Conservation (phyloP, 2,888 invertebrate genomes). For the Eumerus sabulonum region DNA sequence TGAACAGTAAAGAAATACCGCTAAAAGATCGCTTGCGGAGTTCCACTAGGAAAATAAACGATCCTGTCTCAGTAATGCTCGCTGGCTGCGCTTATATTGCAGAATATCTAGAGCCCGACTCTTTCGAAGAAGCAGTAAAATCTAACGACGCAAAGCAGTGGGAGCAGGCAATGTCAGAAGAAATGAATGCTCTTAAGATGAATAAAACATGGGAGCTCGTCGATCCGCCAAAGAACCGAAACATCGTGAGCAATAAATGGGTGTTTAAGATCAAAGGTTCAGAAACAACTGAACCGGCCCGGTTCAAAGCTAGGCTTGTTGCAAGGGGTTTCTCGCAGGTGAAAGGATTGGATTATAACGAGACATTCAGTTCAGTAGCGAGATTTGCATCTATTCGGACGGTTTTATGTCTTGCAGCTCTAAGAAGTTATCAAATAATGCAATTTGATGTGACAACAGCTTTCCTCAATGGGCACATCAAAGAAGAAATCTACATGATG, state of each 20-base stretch:
- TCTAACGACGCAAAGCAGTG: slow-evolving; percentile 22
- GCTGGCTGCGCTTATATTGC: slow-evolving; percentile 7
- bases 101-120: background rate
- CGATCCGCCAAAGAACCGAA: slow-evolving; percentile 40
- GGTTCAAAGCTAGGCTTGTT: slow-evolving; percentile 72
- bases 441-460: slow-evolving; percentile 65
- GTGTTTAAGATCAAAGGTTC: slow-evolving; percentile 70
- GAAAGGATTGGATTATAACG: slow-evolving; percentile 71
- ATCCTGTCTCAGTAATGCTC: slow-evolving; percentile 7
- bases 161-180: slow-evolving; percentile 19
- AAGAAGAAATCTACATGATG: slow-evolving; percentile 55
- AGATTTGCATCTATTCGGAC: slow-evolving; percentile 69
- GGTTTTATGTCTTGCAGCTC: slow-evolving; percentile 63
- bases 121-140: slow-evolving; percentile 15
- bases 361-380: slow-evolving; percentile 73
- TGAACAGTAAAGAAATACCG: background rate
- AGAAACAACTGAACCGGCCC: slow-evolving; percentile 5
- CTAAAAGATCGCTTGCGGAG: slow-evolving; percentile 7
- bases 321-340: slow-evolving; percentile 71
- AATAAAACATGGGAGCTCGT: slow-evolving; percentile 64
- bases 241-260: slow-evolving; percentile 70
- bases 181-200: slow-evolving; percentile 30
- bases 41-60: background rate
- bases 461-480: slow-evolving; percentile 45
- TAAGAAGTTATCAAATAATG: slow-evolving; percentile 25